Base-by-base conservation (phyloP, 2,113 vertebrate genomes). In the Anser brachyrhynchus region DNA sequence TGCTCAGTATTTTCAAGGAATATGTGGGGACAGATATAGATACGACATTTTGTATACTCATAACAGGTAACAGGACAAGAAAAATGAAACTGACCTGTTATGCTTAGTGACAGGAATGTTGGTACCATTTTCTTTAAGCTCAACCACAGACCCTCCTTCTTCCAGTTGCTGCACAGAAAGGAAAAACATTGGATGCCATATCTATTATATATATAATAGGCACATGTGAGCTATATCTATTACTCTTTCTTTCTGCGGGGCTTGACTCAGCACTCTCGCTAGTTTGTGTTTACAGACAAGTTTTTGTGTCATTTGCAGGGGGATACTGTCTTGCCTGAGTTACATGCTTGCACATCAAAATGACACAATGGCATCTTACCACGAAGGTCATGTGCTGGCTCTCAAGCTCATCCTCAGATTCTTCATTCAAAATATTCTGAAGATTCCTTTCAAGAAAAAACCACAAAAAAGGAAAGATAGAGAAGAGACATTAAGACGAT, bases 51-150 rank as follows among this genome's bases (percentile, higher is more conserved):
- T 41, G 51, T 14, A 44, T 8, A 51, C 39, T 59, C 49, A 3
- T 21, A 70, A 65, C 16, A 70, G 54, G 92, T n/a, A 84, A 49
- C 5, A 52, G n/a, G 20, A 5, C 54, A 83, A 86, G 54, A 85
- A 77, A 81, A 71, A 31, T 6, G 41, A 92, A 83, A 75, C 91
- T 6, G 44, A 97, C 98, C 97, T 98, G 97, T 98, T 98, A 29
- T 75, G 55, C 91, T 82, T 97, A 35, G 93, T 97, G 75, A 98
- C 94, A 54, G 77, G 92, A 91, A 97, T 95, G 74, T 92, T 92
- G 52, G 84, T 73, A 90, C 98, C 98, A 22, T 97, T 96, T 93
- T 97, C 39, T 92, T 98, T 96, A 73, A 98, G 93, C 29, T 98
- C 96, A 59, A 26, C 79, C 3, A 5, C 6, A 20, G 93, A 84